Evolutionary conservation across 1,140 invertebrate species (phyloP).

Genomic region (Caerostris extrusa): DNA sequence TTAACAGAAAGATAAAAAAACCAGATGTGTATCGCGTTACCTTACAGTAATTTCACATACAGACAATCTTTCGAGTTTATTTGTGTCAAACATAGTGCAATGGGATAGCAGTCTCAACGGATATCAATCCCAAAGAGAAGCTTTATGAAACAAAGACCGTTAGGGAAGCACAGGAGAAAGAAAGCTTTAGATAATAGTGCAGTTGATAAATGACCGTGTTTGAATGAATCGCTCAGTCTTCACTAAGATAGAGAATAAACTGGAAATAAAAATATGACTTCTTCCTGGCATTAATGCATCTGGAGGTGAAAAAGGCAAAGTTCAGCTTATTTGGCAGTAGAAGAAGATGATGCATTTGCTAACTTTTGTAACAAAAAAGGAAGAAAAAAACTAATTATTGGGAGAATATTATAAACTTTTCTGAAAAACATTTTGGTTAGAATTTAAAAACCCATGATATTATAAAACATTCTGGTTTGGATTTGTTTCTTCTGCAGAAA

Average conservation of each 20-base stretch:
- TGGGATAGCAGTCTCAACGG: not conserved
- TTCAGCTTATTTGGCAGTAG: too few species aligned
- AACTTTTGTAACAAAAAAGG: too few species aligned
- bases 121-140: not conserved
- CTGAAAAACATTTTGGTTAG: not conserved
- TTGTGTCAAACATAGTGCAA: not conserved
- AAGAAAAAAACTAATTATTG: not conserved
- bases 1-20: too few species aligned
- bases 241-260: not conserved
- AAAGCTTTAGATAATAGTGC: not conserved
- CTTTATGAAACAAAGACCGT: not conserved
- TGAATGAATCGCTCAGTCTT: slow-evolving; percentile 1
- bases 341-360: too few species aligned
- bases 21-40: too few species aligned
- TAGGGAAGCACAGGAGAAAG: not conserved
- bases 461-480: not conserved
- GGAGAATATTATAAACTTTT: not conserved
- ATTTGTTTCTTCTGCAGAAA: not conserved
- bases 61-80: too few species aligned
- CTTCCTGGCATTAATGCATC: not conserved
- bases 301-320: not conserved
- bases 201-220: not conserved
- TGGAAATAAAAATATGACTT: not conserved
- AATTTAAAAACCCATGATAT: not conserved
- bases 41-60: too few species aligned